A percentile compares a stretch with the other conserved stretches of the same genome.
Evolutionary conservation across 2,797 vertebrate species (phyloP).

Genomic region (Gallinago stenura): DNA sequence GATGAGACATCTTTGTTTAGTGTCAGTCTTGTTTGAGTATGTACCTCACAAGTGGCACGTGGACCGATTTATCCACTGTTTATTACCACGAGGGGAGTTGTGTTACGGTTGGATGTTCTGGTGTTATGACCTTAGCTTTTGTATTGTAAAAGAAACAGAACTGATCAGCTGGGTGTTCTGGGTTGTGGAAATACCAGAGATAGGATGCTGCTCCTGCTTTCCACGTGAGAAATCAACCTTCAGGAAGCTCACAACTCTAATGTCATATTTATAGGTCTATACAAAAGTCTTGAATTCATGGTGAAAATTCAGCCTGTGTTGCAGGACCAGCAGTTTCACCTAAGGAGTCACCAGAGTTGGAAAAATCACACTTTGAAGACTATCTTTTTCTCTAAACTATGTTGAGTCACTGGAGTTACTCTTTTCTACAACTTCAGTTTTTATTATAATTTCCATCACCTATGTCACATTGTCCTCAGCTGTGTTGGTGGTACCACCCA

Average conservation of each 20-base stretch:
- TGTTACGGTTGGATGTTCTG: background rate
- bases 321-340: background rate
- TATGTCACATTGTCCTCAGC: background rate
- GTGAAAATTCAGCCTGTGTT: background rate
- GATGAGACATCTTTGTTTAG: background rate
- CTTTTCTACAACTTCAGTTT: background rate
- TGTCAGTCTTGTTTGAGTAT: background rate
- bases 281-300: background rate
- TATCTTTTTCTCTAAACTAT: background rate
- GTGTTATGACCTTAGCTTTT: background rate
- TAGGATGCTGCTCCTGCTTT: background rate
- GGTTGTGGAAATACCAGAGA: background rate
- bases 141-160: background rate
- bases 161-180: background rate
- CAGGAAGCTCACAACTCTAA: background rate
- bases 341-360: background rate
- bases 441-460: background rate
- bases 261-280: background rate
- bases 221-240: background rate
- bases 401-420: background rate
- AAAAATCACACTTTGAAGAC: background rate
- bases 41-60: background rate
- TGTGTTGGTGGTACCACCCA: background rate
- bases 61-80: background rate
- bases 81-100: background rate